Evolutionary conservation across 2,888 invertebrate genomes (phyloP), one percentile per base, ranked within the genome.

Genomic region (Cryptus armator): DNA sequence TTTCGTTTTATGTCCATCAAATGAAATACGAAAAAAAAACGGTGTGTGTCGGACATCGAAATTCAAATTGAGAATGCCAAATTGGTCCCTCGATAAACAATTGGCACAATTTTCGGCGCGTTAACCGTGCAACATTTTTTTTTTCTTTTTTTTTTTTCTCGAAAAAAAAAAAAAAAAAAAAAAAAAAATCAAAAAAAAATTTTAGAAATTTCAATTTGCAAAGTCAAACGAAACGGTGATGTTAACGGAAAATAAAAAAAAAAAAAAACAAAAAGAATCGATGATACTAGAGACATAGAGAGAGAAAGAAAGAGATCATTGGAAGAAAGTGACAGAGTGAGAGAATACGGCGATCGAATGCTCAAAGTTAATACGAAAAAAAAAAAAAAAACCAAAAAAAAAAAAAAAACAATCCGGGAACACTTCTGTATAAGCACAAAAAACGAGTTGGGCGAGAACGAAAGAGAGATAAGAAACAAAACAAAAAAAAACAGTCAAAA

Each of bases 361-460:
- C 87, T 87, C 87, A 87, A 87, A 81, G 84, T 86, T 87, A 86
- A 85, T 87, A 86, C 74, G 83, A 82, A 83, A 72, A 77, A 85
- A 80, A 72, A 84, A 37, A 37, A 37, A 37, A 81, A 80, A 72
- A 84, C 2, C 2, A 37, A 37, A 81, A 83, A 67, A 77, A 85
- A 76, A 76, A 84, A 82, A 83, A 72, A 77, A 85, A 80, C 71
- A 84, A 81, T 86, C 82, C 80, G 86, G 87, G 86, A 87, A 88
- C 87, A 88, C 86, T 88, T 88, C 87, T 88, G 84, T 86, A 86
- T 87, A 87, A 87, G 86, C 83, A 84, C 83, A 86, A 88, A 80
- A 68, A 51, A 83, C 81, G 79, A 84, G 85, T 86, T 85, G 82
- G 87, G 84, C 87, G 86, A 84, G 79, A 82, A 81, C 70, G 78